phyloP scores from a whole-genome alignment of 2,113 vertebrate species.

The Rhinopithecus roxellana region DNA sequence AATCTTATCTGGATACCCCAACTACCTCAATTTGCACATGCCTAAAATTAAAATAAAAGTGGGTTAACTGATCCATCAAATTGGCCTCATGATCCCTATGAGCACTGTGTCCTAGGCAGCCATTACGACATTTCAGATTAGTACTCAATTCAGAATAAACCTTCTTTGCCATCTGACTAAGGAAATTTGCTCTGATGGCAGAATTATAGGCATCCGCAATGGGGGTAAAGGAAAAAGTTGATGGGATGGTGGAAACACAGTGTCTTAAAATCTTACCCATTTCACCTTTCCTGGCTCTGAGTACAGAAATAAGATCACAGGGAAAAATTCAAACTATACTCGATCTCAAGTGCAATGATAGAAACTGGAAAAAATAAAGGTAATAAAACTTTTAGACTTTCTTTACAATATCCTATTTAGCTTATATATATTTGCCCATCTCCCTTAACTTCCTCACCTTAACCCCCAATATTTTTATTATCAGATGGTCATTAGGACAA shows the following conservation, averaged over 20 bases:
- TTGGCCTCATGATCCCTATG: not conserved
- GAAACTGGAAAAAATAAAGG: not conserved
- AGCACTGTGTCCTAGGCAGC: not conserved
- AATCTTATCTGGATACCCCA: not conserved
- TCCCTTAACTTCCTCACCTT: not conserved
- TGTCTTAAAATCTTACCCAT: not conserved
- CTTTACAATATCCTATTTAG: not conserved
- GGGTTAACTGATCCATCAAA: not conserved
- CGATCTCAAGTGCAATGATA: not conserved
- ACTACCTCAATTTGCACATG: not conserved
- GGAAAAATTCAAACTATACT: not conserved
- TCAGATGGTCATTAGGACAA: conserved; percentile 8
- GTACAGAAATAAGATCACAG: not conserved
- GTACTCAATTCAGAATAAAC: not conserved
- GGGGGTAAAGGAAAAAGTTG: not conserved
- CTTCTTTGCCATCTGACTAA: not conserved
- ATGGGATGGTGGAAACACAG: not conserved
- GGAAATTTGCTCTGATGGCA: not conserved
- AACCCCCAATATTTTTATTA: not conserved
- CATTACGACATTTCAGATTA: not conserved
- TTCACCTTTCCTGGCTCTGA: not conserved
- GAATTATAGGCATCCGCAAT: not conserved
- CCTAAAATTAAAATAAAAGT: not conserved
- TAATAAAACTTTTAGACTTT: not conserved
- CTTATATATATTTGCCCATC: not conserved